phyloP scores from a whole-genome alignment of 1,140 invertebrate species.

The Chrysomallon squamiferum region DNA sequence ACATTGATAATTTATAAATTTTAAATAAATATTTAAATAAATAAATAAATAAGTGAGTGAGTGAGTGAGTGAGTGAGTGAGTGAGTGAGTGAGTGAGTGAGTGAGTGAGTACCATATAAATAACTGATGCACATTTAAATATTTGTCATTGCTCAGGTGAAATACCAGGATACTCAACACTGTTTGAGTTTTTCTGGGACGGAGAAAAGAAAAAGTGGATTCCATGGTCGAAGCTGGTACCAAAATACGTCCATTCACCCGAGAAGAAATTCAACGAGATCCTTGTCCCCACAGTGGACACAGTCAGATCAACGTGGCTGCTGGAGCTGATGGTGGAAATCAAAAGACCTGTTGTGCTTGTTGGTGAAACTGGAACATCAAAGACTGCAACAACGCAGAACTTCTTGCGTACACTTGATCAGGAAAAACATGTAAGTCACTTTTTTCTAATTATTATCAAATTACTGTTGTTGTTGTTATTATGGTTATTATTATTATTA shows the following conservation, averaged over 20 bases:
- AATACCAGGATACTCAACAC: slow-evolving; percentile 72
- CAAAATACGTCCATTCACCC: slow-evolving; percentile 76
- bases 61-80: no score
- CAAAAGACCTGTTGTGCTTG: slow-evolving; percentile 79
- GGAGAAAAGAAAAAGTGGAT: slow-evolving; percentile 74
- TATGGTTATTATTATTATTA: no score
- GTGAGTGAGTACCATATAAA: no score
- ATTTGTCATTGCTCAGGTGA: slow-evolving; percentile 70
- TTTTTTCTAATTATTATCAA: no score
- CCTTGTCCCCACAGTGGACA: slow-evolving; percentile 88
- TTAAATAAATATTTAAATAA: no score
- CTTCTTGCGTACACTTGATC: slow-evolving; percentile 76
- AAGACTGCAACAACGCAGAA: slow-evolving; percentile 88
- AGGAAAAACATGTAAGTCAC: slow-evolving; percentile 72
- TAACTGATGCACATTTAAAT: no score
- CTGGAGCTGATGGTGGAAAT: slow-evolving; percentile 79
- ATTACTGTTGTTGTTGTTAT: no score
- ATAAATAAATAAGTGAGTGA: no score
- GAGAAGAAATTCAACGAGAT: slow-evolving; percentile 79
- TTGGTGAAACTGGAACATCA: slow-evolving; percentile 89
- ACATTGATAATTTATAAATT: no score
- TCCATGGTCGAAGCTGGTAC: slow-evolving; percentile 82
- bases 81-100: no score
- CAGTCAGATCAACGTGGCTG: slow-evolving; percentile 78
- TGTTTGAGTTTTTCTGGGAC: slow-evolving; percentile 86